Evolutionary conservation across 2,797 vertebrate species (phyloP), one percentile per base, ranked within the genome.

Genomic region (Dipus sagitta): DNA sequence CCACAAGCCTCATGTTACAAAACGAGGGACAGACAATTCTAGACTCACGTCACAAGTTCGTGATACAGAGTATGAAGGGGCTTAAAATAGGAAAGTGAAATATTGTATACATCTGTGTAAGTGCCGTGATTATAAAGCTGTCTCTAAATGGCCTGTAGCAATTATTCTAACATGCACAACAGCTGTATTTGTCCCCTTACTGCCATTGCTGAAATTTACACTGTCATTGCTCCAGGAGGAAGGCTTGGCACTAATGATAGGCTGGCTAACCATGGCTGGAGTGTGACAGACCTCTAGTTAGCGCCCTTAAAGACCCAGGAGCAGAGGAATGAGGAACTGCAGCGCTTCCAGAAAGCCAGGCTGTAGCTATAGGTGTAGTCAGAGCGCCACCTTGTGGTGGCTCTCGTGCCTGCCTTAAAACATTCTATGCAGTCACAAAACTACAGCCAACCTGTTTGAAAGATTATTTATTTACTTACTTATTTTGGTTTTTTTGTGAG

Each of bases 181-280:
- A 97, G 96, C 96, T 97, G 94, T 88, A 94, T 95, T 97, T 96
- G 97, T 90, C 72, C 74, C 83, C 80, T 81, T 92, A 70, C 95
- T 93, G 90, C 92, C 86, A 70, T 74, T 65, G 90, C 95, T 94
- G 95, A 96, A 95, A 96, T 96, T 75, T 94, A 96, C 93, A 95
- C 96, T 97, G 95, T 96, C 92, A 95, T 76, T 93, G 95, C 94
- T 95, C 90, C 92, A 81, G 94, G 83, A 95, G 92, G 92, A 96
- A 90, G 81, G 47, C 95, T 96, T 91, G 93, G 93, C 95, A 96
- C 93, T 96, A 96, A 97, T 97, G 87, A 96, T 9, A 97, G 96
- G 91, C 58, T 96, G 90, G 86, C 87, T 92, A 91, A 72, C 86
- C 93, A 24, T 90, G 95, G 95, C 93, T 96, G 93, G 92, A 96